Evolutionary conservation across 2,113 vertebrate species (phyloP), one percentile per base, ranked within the genome.

Genomic region (Nannospalax galili): DNA sequence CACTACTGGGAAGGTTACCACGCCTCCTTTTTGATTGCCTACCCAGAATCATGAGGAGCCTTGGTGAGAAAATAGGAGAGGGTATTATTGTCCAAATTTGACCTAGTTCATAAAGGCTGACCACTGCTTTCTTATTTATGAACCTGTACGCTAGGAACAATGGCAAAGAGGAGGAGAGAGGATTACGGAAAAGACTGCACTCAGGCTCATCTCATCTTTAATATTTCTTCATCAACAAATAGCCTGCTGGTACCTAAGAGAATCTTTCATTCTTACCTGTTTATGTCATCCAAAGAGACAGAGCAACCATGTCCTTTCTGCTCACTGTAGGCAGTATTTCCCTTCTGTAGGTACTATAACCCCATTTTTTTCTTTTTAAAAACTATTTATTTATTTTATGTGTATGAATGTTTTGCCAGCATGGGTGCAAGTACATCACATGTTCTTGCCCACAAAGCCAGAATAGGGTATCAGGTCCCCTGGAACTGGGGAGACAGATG

Each of bases 61-160:
- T 28, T 45, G 52, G n/a, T 67, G 11, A 52, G 48, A 52, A 52
- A 17, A 26, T 15, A 69, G 1, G 7, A 19, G 8, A 30, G 6
- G 0, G 0, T 64, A 30, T n/a, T 20, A 65, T 10, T 12, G 60
- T 65, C 4, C 35, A 77, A 1, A 11, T 73, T 48, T 35, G 0
- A 7, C 26, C 20, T 72, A 9, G 5, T 65, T 84, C 1, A 22
- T 5, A 30, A 45, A 4, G 7, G 0, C 26, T 84, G 1, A 87
- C 28, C 35, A 56, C 42, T 82, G 11, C 15, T 20, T 1, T 40
- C 70, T 8, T 84, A 37, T 62, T 5, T 2, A 5, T 92, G 17
- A 79, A 69, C 3, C 12, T n/a, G 2, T 26, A 37, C 11, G 5
- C 19, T 37, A 56, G 1, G 32, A 8, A 64, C 2, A 1, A 12